Conservation (phyloP, 2,113 vertebrate genomes). For the Penelope pileata region DNA sequence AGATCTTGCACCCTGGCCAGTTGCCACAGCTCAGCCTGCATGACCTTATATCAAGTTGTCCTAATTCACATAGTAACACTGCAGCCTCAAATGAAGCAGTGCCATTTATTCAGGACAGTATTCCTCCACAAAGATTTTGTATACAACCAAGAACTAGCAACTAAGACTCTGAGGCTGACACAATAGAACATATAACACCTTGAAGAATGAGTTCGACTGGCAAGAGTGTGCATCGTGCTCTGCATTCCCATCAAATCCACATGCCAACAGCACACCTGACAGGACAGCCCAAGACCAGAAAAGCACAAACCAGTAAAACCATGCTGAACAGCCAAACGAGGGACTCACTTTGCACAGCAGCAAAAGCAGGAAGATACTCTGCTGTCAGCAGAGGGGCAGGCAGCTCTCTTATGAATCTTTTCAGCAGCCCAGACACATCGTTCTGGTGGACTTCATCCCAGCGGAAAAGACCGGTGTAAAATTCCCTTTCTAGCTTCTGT, state of each 20-base stretch:
- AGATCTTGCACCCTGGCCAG: background rate
- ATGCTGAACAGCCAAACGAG: background rate
- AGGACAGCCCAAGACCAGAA: background rate
- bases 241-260: accelerated
- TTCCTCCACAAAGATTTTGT: accelerated
- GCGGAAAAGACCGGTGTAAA: slow-evolving; percentile 81
- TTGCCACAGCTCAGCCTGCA: background rate
- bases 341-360: slow-evolving; percentile 85
- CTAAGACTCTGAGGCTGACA: accelerated
- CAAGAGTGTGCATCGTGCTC: accelerated
- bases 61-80: background rate
- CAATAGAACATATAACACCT: accelerated
- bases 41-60: background rate
- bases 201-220: background rate
- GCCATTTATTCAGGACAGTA: accelerated
- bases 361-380: slow-evolving; percentile 90
- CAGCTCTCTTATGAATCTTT: slow-evolving; percentile 91
- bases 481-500: slow-evolving; percentile 85
- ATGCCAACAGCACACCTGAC: background rate
- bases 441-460: slow-evolving; percentile 92
- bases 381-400: slow-evolving; percentile 86
- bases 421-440: slow-evolving; percentile 87
- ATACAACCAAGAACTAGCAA: background rate
- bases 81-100: background rate
- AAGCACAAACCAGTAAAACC: background rate